phyloP scores from a whole-genome alignment of 2,888 invertebrate genomes.

The Phalera bucephala region DNA sequence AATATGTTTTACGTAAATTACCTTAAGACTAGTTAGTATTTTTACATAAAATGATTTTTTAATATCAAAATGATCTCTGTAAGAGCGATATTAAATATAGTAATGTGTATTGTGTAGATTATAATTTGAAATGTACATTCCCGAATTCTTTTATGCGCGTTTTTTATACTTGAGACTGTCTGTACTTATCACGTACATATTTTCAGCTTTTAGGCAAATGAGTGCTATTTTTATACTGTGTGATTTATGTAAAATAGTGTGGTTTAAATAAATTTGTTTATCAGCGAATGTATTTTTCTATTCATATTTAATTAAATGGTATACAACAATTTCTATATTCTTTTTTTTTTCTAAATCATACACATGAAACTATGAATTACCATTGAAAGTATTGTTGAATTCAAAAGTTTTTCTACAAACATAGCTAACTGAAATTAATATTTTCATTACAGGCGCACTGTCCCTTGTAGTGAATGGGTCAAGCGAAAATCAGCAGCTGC shows the following conservation, averaged over 20 bases:
- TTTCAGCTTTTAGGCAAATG: background rate
- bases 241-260: slow-evolving; percentile 46
- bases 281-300: slow-evolving; percentile 60
- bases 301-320: slow-evolving; percentile 48
- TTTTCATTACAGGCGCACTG: slow-evolving; percentile 67
- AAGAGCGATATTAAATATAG: slow-evolving; percentile 34
- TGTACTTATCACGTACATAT: background rate
- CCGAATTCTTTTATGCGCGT: slow-evolving; percentile 40
- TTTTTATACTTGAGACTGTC: slow-evolving; percentile 11
- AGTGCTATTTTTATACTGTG: slow-evolving; percentile 41
- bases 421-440: slow-evolving; percentile 2
- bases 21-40: slow-evolving; percentile 26
- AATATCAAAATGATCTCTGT: slow-evolving; percentile 49
- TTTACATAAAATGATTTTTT: slow-evolving; percentile 18
- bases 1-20: slow-evolving; percentile 22
- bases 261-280: slow-evolving; percentile 40
- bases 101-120: slow-evolving; percentile 1
- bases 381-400: no score
- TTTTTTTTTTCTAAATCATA: background rate
- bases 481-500: slow-evolving; percentile 61
- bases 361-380: slow-evolving; percentile 1
- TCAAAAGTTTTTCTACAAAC: slow-evolving; percentile 1
- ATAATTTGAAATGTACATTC: slow-evolving; percentile 61
- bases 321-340: slow-evolving; percentile 19
- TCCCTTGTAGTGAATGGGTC: slow-evolving; percentile 71